These are phyloP conservation scores for Pseudomyrmex sp. DNA, from an alignment of 1,140 invertebrate species.

Conservation along the genomic window DNA sequence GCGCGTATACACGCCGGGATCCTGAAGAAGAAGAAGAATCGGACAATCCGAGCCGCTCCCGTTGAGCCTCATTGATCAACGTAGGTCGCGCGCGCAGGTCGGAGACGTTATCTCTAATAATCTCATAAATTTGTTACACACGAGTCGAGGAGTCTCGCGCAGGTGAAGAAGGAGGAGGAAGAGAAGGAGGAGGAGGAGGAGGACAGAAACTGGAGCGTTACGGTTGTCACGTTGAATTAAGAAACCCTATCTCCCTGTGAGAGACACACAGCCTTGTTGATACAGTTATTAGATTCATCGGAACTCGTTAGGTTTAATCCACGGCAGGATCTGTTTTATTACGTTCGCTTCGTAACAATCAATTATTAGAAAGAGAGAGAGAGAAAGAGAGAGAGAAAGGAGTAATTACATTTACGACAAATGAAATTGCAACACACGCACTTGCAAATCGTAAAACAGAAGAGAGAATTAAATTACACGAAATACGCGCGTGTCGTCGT, in stretches of 20 bases:
- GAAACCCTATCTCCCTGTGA: slow-evolving; percentile 78
- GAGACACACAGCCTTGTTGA: slow-evolving; percentile 41
- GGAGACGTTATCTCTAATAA: slow-evolving; percentile 21
- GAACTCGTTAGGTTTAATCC: slow-evolving; percentile 37
- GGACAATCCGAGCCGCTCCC: not conserved
- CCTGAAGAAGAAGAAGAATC: slow-evolving; percentile 4
- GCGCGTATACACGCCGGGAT: slow-evolving; percentile 3
- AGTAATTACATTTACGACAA: no score
- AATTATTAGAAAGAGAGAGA: no score
- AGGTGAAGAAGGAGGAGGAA: no score
- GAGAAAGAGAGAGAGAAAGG: no score
- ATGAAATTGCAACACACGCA: no score
- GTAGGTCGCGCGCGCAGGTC: not conserved
- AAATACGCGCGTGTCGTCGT: not conserved
- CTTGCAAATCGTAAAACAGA: no score
- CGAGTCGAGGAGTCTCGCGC: not conserved
- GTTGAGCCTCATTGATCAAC: not conserved
- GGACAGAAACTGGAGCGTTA: slow-evolving; percentile 77
- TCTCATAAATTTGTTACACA: slow-evolving; percentile 27
- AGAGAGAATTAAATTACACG: no score
- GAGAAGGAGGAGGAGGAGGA: no score
- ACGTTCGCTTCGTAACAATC: not conserved
- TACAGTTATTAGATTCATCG: slow-evolving; percentile 78
- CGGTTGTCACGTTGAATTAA: slow-evolving; percentile 80
- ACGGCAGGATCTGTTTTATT: not conserved